phyloP scores from a whole-genome alignment of 2,113 vertebrate species.

The Fulmarus glacialis region DNA sequence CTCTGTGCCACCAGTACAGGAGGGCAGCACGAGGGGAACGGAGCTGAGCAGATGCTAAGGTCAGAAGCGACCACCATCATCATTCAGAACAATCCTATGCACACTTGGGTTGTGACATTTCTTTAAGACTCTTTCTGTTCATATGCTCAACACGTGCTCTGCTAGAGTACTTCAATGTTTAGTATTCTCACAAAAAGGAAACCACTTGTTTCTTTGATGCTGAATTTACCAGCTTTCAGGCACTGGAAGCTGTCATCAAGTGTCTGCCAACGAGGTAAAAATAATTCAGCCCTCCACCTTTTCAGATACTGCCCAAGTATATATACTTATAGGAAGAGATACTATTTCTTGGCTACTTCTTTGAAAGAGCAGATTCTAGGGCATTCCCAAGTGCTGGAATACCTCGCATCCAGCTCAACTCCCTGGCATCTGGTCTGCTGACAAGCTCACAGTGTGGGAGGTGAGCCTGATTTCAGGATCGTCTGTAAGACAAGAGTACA shows the following conservation, averaged over 20 bases:
- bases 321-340: neutral
- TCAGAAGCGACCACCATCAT: neutral
- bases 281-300: neutral
- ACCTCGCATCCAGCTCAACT: neutral
- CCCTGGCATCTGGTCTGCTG: neutral
- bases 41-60: neutral
- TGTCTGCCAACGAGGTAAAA: neutral
- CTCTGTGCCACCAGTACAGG: fast-evolving
- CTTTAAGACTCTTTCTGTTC: neutral
- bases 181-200: neutral
- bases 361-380: neutral
- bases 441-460: neutral
- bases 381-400: neutral
- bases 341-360: neutral
- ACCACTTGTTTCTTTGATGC: neutral
- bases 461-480: neutral
- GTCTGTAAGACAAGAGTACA: neutral
- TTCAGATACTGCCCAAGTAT: neutral
- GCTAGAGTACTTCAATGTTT: neutral
- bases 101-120: neutral
- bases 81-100: neutral
- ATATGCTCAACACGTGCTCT: neutral
- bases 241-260: neutral
- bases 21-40: neutral
- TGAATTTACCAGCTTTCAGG: neutral